Evolutionary conservation across 2,797 vertebrate genomes (phyloP), one percentile per base, ranked within the genome.

Genomic region (Ctenochaetus hawaiiensis): DNA sequence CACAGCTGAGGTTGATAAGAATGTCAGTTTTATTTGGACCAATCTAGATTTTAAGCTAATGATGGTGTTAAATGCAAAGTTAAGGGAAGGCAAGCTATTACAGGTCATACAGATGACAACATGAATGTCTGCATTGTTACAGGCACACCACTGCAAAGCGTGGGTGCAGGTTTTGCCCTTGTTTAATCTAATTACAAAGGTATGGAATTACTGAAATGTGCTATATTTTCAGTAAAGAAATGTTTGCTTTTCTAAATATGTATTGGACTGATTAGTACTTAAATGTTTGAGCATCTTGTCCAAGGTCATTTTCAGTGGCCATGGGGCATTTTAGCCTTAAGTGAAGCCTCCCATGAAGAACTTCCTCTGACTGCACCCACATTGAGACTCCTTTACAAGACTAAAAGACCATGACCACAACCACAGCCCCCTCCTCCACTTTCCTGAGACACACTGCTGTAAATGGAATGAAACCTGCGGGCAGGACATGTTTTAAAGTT

Each of bases 291-390:
- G 11, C 44, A 51, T 56, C 30, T 56, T 51, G 13, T 53, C 54
- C 26, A 0, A 47, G 61, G 47, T 54, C 17, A 30, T 67, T 60
- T 49, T 56, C 37, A 67, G 57, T 44, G 49, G 48, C 17, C 26
- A 43, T 64, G 20, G 30, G 52, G 13, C 59, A 49, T 49, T 61
- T 69, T 22, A 57, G 18, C 43, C 20, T 22, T 1, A 41, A 73
- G 70, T 64, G 22, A 66, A 70, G 34, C 56, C 41, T 71, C 67
- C 67, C 66, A 65, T 69, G 71, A 74, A 68, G 45, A 64, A 58
- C 64, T 64, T 52, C 57, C 64, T 63, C 30, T 53, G 22, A 58
- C 59, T 48, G 60, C 65, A 59, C 22, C 30, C 26, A 9, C 11
- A 48, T 39, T 68, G 43, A 48, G 22, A 18, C 52, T 57, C 9